Conservation (phyloP, 2,797 vertebrate species). For the Catamblyrhynchus diadema region DNA sequence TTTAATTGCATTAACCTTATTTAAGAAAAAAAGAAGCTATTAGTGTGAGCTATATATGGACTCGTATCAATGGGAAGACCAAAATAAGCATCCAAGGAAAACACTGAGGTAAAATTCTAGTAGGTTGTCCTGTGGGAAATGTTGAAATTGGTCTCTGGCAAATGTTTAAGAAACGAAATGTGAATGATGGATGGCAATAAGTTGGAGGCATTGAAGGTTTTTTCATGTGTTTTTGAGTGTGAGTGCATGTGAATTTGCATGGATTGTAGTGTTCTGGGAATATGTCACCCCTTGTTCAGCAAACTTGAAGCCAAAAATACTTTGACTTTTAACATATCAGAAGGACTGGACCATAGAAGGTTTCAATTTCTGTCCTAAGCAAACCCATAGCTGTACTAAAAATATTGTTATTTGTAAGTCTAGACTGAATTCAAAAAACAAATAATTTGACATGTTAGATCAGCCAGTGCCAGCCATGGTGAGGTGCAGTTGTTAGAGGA, state of each 20-base stretch:
- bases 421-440: constrained; percentile 48
- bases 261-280: neutral
- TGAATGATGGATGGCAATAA: neutral
- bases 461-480: neutral
- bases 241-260: constrained; percentile 3
- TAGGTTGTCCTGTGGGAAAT: neutral
- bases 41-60: neutral
- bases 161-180: neutral
- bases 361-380: constrained; percentile 38
- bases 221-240: neutral
- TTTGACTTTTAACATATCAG: constrained; percentile 34
- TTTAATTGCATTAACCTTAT: constrained; percentile 64
- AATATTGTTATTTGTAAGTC: constrained; percentile 57
- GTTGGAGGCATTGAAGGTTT: neutral
- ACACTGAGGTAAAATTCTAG: neutral
- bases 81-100: constrained; percentile 39
- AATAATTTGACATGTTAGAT: neutral
- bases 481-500: neutral
- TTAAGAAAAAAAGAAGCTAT: constrained; percentile 43
- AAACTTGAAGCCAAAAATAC: constrained; percentile 31
- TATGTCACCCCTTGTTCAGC: constrained; percentile 7
- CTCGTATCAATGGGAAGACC: neutral
- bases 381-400: constrained; percentile 13
- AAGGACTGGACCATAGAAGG: constrained; percentile 47
- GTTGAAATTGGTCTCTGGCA: neutral